phyloP scores from a whole-genome alignment of 2,113 vertebrate species.

The Psophia crepitans region DNA sequence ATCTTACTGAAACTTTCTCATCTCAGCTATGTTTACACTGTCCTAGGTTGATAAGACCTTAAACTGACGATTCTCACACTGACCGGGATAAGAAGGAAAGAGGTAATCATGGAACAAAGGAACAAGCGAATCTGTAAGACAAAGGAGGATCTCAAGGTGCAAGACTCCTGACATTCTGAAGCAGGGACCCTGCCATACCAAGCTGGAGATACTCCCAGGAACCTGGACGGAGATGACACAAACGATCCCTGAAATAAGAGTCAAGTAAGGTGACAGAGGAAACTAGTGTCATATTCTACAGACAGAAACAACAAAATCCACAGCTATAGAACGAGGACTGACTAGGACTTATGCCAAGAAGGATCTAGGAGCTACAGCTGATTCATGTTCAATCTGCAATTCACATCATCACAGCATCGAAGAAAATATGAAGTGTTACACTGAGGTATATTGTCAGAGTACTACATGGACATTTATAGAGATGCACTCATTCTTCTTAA shows the following conservation, averaged over 20 bases:
- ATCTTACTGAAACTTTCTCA: not conserved
- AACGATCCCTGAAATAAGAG: not conserved
- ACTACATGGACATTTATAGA: not conserved
- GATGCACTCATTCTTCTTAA: not conserved
- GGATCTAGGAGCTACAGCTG: not conserved
- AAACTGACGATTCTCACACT: not conserved
- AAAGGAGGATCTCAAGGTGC: not conserved
- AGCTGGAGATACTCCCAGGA: not conserved
- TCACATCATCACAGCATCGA: not conserved
- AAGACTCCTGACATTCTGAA: not conserved
- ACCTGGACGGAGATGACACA: not conserved
- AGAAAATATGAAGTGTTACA: not conserved
- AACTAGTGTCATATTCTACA: not conserved
- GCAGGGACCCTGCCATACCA: not conserved
- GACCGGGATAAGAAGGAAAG: not conserved
- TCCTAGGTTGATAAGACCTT: not conserved
- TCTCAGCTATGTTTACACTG: not conserved
- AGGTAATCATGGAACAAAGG: not conserved
- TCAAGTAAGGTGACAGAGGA: not conserved
- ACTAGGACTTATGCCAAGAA: not conserved
- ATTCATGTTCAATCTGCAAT: not conserved
- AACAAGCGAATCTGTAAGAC: not conserved
- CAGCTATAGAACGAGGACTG: not conserved
- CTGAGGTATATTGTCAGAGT: not conserved
- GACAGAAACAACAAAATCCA: not conserved